Percentiles rank a stretch among this genome's conserved stretches.
phyloP scores from a whole-genome alignment of 2,113 vertebrate species.

The Psilopogon haemacephalus region DNA sequence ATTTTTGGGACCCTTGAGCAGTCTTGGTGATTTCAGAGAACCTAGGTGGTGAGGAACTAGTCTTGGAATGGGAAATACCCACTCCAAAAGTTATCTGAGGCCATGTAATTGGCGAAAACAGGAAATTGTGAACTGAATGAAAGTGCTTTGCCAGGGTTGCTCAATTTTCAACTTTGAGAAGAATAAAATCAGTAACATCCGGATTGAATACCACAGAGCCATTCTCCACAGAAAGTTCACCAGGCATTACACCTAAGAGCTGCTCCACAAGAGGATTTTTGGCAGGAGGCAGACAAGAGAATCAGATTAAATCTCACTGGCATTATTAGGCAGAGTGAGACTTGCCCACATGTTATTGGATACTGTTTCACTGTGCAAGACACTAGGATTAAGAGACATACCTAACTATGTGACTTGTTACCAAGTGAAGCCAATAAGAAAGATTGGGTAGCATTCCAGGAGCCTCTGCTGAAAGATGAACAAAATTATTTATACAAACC shows the following conservation, averaged over 20 bases:
- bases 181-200: background rate
- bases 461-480: background rate
- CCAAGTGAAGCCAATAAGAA: background rate
- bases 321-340: background rate
- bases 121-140: background rate
- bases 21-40: background rate
- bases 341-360: background rate
- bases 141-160: background rate
- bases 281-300: background rate
- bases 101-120: background rate
- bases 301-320: background rate
- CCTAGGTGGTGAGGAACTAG: background rate
- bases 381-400: background rate
- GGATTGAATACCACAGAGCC: background rate
- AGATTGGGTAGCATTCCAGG: background rate
- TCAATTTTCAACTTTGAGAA: background rate
- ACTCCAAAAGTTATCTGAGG: background rate
- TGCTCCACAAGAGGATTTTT: background rate
- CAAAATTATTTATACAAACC: background rate
- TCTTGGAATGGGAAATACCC: background rate
- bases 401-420: background rate
- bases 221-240: background rate
- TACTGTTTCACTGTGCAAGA: background rate
- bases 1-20: background rate
- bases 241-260: background rate